Percentiles rank a stretch among this genome's conserved stretches.
Evolutionary conservation across 2,888 invertebrate species (phyloP).

Genomic region (Auanema sp.): DNA sequence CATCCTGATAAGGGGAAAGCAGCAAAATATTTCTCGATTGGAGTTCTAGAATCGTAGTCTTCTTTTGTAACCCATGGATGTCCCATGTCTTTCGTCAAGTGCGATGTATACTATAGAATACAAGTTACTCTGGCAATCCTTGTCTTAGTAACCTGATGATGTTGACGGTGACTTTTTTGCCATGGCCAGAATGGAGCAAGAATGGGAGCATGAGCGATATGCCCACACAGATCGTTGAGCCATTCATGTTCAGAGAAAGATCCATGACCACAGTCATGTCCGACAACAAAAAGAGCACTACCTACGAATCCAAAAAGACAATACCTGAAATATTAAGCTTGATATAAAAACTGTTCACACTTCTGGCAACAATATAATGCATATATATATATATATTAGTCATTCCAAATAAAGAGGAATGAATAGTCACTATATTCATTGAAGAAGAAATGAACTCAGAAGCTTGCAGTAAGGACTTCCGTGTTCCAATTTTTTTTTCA

Average conservation of each 20-base stretch:
- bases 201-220: slow-evolving; percentile 54
- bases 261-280: slow-evolving; percentile 57
- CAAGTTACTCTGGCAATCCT: neutral
- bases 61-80: slow-evolving; percentile 57
- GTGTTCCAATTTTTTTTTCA: no score
- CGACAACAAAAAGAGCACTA: slow-evolving; percentile 49
- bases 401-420: no score
- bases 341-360: no score
- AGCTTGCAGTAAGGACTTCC: neutral
- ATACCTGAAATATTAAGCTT: slow-evolving; percentile 31
- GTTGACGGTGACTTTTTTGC: slow-evolving; percentile 55
- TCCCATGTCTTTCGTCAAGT: slow-evolving; percentile 53
- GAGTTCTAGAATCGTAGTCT: slow-evolving; percentile 33
- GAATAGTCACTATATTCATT: no score
- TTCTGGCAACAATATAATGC: no score
- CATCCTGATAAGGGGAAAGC: slow-evolving; percentile 58
- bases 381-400: no score
- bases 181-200: slow-evolving; percentile 57
- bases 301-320: slow-evolving; percentile 54
- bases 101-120: slow-evolving; percentile 53
- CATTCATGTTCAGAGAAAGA: slow-evolving; percentile 51
- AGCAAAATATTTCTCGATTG: slow-evolving; percentile 46
- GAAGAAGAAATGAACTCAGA: no score
- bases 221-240: slow-evolving; percentile 55
- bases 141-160: slow-evolving; percentile 30